phyloP scores from a whole-genome alignment of 2,113 vertebrate genomes.

The Carassius auratus region DNA sequence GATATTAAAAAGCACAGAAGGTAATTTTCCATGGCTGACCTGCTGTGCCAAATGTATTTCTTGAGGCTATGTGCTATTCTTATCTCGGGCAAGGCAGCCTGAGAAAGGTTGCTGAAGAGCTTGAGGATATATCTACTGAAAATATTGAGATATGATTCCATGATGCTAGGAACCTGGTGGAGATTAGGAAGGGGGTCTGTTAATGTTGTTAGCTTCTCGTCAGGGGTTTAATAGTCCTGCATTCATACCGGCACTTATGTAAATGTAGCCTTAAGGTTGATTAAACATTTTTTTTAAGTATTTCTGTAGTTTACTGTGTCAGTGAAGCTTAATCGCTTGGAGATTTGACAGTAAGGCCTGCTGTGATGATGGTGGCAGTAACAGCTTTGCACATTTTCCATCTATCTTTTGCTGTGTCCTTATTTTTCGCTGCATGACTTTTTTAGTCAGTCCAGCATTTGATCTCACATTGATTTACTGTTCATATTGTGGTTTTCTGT shows the following conservation, averaged over 20 bases:
- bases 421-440: neutral
- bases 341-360: neutral
- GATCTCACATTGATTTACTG: neutral
- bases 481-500: constrained; percentile 30
- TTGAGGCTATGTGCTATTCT: constrained; percentile 52
- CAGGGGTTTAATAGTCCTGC: constrained; percentile 46
- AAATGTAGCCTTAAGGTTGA: constrained; percentile 41
- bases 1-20: constrained; percentile 48
- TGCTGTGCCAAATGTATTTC: constrained; percentile 51
- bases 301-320: constrained; percentile 33
- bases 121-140: constrained; percentile 38
- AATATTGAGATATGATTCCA: constrained; percentile 30
- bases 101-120: constrained; percentile 36
- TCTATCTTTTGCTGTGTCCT: neutral
- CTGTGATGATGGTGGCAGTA: neutral
- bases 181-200: constrained; percentile 37
- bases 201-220: constrained; percentile 45
- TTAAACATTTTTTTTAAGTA: constrained; percentile 34
- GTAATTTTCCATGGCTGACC: constrained; percentile 52
- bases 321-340: neutral
- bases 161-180: constrained; percentile 25
- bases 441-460: neutral
- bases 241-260: constrained; percentile 38
- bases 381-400: neutral
- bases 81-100: constrained; percentile 35